Conservation (phyloP, 2,113 vertebrate genomes). For the Aramus guarauna region DNA sequence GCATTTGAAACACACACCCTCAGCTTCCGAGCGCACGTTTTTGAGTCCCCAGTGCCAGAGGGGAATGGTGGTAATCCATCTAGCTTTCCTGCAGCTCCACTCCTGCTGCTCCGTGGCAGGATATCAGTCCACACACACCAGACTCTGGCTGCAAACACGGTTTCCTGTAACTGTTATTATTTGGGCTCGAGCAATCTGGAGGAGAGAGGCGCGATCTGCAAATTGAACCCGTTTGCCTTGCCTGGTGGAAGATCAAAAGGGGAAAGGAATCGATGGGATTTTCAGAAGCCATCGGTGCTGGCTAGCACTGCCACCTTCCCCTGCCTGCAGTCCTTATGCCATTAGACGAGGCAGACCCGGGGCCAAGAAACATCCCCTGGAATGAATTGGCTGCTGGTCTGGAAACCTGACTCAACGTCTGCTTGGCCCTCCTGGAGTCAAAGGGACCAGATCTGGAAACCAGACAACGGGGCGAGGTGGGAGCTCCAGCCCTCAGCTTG, state of each 20-base stretch:
- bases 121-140: not conserved
- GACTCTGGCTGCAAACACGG: not conserved
- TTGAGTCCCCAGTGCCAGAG: not conserved
- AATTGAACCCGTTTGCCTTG: accelerated
- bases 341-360: not conserved
- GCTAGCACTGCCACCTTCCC: not conserved
- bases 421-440: not conserved
- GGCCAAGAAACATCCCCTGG: not conserved
- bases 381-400: not conserved
- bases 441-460: not conserved
- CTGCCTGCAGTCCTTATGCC: not conserved
- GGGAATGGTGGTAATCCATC: not conserved
- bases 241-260: not conserved
- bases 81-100: not conserved
- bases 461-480: not conserved
- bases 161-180: not conserved
- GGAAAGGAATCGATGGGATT: not conserved
- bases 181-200: accelerated
- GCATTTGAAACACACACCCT: not conserved
- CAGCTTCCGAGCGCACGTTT: not conserved
- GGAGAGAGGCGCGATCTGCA: not conserved
- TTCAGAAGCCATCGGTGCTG: not conserved
- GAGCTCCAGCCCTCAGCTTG: not conserved
- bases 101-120: not conserved
- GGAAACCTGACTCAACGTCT: not conserved